Evolutionary conservation across 2,113 vertebrate genomes (phyloP).

Genomic region (Actinemys pallida): DNA sequence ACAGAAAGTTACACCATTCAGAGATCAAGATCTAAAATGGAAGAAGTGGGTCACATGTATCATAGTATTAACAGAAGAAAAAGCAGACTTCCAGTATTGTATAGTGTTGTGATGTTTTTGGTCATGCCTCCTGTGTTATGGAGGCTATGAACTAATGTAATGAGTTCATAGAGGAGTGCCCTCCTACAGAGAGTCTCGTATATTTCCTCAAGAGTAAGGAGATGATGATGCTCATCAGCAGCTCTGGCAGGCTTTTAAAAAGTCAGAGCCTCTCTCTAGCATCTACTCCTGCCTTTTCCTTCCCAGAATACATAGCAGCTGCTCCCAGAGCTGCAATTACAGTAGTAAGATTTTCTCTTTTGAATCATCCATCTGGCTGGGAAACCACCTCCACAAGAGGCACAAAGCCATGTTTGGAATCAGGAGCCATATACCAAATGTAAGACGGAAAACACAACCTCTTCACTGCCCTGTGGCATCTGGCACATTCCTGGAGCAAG

Average conservation of each 20-base stretch:
- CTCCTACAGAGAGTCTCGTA: background rate
- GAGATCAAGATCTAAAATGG: background rate
- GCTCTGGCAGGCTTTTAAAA: background rate
- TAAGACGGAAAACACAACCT: background rate
- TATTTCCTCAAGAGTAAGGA: background rate
- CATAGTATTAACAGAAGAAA: background rate
- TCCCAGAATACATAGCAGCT: background rate
- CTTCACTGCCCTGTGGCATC: background rate
- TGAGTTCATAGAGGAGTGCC: background rate
- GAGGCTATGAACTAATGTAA: background rate
- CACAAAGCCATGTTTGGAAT: background rate
- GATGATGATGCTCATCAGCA: background rate
- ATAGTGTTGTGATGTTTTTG: background rate
- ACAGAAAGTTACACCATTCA: background rate
- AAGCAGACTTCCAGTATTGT: background rate
- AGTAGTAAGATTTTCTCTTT: background rate
- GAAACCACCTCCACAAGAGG: background rate
- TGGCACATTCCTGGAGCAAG: background rate
- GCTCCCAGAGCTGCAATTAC: background rate
- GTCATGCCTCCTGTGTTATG: background rate
- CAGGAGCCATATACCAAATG: background rate
- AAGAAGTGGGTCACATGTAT: background rate
- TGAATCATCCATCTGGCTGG: background rate
- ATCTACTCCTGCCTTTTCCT: fast-evolving
- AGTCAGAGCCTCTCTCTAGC: background rate